These are phyloP conservation scores for Simalia tracyae DNA, from an alignment of 2,797 vertebrate genomes.

Conservation along the genomic window DNA sequence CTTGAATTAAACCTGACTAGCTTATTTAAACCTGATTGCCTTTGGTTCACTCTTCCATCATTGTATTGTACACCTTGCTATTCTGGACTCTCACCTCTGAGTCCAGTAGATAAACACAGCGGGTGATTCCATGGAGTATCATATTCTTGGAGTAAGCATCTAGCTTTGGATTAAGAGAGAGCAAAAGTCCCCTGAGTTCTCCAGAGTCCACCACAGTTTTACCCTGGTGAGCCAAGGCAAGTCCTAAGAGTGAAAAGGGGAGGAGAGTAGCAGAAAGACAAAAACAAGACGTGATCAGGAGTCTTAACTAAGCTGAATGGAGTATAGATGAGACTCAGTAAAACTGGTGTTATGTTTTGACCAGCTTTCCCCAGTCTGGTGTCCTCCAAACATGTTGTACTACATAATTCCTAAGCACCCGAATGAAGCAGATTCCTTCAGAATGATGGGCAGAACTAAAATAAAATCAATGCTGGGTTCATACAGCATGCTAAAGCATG, in stretches of 20 bases:
- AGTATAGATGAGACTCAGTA: neutral
- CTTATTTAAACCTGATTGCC: too few relatives aligned
- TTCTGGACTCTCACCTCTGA: conserved; percentile 55
- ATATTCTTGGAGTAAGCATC: conserved; percentile 63
- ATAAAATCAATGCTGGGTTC: neutral
- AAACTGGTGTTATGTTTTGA: neutral
- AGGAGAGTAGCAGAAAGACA: neutral
- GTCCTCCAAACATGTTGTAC: neutral
- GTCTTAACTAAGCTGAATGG: neutral
- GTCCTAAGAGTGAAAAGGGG: neutral
- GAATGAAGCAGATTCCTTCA: neutral
- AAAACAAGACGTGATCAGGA: neutral
- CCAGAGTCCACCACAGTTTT: conserved; percentile 46
- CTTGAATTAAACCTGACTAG: neutral
- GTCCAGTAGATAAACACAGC: conserved; percentile 69
- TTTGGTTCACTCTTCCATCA: neutral
- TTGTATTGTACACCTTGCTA: neutral
- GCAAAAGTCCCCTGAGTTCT: conserved; percentile 63
- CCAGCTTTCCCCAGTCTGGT: neutral
- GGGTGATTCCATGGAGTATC: conserved; percentile 64
- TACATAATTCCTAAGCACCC: neutral
- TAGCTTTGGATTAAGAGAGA: conserved; percentile 53
- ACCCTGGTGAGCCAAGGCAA: conserved; percentile 4
- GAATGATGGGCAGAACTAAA: neutral
- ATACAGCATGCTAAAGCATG: neutral